Evolutionary conservation across 2,888 invertebrate genomes (phyloP).

Genomic region (Ecliptopera silaceata): DNA sequence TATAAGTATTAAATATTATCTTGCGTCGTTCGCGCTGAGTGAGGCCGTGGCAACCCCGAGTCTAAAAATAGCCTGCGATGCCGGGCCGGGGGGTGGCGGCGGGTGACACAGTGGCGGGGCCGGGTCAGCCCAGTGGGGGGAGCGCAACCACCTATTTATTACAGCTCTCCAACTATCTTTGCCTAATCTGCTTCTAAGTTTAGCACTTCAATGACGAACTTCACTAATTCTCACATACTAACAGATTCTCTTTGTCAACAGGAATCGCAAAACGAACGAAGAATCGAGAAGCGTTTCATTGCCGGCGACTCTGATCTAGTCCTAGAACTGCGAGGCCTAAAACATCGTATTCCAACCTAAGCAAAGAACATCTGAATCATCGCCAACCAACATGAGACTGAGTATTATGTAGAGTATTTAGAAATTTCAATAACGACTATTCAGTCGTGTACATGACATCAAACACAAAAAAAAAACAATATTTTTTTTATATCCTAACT

Average conservation of each 20-base stretch:
- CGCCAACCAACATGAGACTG: constrained; percentile 81
- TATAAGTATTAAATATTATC: constrained; percentile 34
- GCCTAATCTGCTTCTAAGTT: constrained; percentile 31
- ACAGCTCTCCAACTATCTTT: constrained; percentile 29
- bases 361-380: constrained; percentile 53
- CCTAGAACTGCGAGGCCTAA: constrained; percentile 85
- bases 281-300: constrained; percentile 85
- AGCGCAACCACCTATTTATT: constrained; percentile 39
- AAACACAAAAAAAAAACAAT: constrained; percentile 41
- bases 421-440: constrained; percentile 59
- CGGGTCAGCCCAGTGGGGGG: constrained; percentile 70
- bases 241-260: constrained; percentile 49
- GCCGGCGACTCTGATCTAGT: constrained; percentile 85
- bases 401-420: constrained; percentile 76
- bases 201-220: constrained; percentile 15
- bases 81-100: constrained; percentile 70
- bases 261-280: constrained; percentile 62
- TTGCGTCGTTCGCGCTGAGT: constrained; percentile 40
- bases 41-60: constrained; percentile 61
- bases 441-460: constrained; percentile 43
- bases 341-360: constrained; percentile 84
- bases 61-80: constrained; percentile 76
- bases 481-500: constrained; percentile 19
- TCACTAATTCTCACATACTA: constrained; percentile 2
- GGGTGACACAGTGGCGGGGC: constrained; percentile 74